These are phyloP conservation scores for Acleris emargana DNA, from an alignment of 2,888 invertebrate species.

Conservation along the genomic window DNA sequence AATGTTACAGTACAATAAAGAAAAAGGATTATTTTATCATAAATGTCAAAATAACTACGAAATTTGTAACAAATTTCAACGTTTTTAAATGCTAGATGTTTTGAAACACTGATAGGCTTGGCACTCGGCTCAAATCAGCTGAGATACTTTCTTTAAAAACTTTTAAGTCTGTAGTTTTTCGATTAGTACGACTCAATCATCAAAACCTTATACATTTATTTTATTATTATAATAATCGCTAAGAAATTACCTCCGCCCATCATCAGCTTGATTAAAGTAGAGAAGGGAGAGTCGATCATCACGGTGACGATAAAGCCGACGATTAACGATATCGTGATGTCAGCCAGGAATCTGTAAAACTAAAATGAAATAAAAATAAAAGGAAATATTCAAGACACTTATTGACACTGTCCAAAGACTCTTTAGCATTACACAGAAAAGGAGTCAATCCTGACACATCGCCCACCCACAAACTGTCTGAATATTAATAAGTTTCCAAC, in stretches of 20 bases:
- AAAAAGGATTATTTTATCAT: too few species aligned
- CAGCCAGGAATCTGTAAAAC: conserved; percentile 55
- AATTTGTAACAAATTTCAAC: too few species aligned
- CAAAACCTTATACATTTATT: background rate
- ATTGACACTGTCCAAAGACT: too few species aligned
- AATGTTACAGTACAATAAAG: too few species aligned
- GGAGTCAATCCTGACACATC: too few species aligned
- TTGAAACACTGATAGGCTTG: background rate
- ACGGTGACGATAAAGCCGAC: conserved; percentile 57
- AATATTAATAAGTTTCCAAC: too few species aligned
- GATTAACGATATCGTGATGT: conserved; percentile 52
- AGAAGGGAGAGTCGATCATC: conserved; percentile 61
- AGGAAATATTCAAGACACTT: too few species aligned
- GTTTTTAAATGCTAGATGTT: background rate
- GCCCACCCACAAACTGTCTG: too few species aligned
- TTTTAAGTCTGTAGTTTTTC: background rate
- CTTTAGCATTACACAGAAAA: too few species aligned
- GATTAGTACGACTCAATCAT: background rate
- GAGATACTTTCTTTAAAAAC: background rate
- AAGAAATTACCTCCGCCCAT: conserved; percentile 51
- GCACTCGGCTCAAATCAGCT: background rate
- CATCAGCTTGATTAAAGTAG: conserved; percentile 56
- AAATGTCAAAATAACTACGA: too few species aligned
- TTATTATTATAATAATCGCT: conserved; percentile 31
- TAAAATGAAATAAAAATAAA: conserved; percentile 45